Conservation (phyloP, 2,888 invertebrate genomes). For the Orthosia gracilis region DNA sequence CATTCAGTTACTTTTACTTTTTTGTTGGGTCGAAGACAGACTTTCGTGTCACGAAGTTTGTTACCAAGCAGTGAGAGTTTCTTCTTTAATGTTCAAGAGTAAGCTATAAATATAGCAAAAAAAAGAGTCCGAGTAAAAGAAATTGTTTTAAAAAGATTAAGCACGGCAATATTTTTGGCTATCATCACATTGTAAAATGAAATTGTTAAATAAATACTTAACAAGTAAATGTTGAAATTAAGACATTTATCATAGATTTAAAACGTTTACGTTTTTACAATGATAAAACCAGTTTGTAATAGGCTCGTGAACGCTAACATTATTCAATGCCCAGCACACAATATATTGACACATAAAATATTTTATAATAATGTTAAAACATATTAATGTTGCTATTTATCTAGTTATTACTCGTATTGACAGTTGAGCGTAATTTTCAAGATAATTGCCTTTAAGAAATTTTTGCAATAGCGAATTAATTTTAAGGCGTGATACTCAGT, state of each 20-base stretch:
- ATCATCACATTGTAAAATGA: conserved; percentile 28
- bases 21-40: background rate
- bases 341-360: conserved; percentile 46
- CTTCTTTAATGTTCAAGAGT: background rate
- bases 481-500: conserved; percentile 16
- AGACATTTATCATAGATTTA: conserved; percentile 60
- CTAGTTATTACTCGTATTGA: conserved; percentile 42
- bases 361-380: conserved; percentile 56
- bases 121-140: background rate
- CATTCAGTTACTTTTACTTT: conserved; percentile 29
- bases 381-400: conserved; percentile 59
- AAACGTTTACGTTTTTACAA: conserved; percentile 50
- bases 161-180: conserved; percentile 16
- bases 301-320: conserved; percentile 36
- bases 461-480: conserved; percentile 21
- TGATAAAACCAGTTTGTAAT: conserved; percentile 44
- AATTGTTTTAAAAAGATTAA: conserved; percentile 13
- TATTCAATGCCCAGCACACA: conserved; percentile 48
- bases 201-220: conserved; percentile 24
- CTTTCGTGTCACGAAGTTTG: background rate
- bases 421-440: conserved; percentile 41
- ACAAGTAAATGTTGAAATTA: conserved; percentile 43
- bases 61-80: conserved; percentile 1
- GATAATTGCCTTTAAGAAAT: conserved; percentile 24
- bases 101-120: background rate